These are phyloP conservation scores for Trichogramma dendrolimi DNA, from an alignment of 2,888 invertebrate species.

Conservation along the genomic window DNA sequence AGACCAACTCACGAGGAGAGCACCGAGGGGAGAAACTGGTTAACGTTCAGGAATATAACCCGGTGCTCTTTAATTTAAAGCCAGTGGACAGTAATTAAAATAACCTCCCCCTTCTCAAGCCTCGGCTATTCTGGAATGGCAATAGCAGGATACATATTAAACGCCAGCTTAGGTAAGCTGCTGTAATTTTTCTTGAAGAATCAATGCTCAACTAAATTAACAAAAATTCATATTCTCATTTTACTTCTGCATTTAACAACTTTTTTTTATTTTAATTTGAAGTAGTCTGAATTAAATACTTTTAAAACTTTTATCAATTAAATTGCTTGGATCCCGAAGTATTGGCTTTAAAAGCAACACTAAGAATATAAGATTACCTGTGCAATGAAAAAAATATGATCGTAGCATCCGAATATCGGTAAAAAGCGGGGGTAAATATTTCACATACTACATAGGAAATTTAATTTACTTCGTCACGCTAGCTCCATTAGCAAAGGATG, in stretches of 20 bases:
- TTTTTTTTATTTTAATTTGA: no score
- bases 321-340: no score
- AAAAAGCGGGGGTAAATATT: no score
- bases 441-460: slow-evolving; percentile 43
- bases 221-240: no score
- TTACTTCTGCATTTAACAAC: no score
- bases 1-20: no score
- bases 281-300: no score
- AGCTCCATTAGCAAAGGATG: slow-evolving; percentile 33
- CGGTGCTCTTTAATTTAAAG: slow-evolving; percentile 51
- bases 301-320: no score
- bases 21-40: slow-evolving; percentile 37
- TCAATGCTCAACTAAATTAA: no score
- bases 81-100: slow-evolving; percentile 52
- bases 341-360: slow-evolving; percentile 19
- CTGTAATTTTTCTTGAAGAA: no score
- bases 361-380: slow-evolving; percentile 8
- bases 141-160: no score
- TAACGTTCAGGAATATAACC: slow-evolving; percentile 45
- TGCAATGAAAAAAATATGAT: neutral
- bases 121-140: slow-evolving; percentile 28
- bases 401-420: neutral
- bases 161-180: no score
- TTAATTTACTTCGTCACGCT: slow-evolving; percentile 42
- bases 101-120: slow-evolving; percentile 48